Conservation (phyloP, 2,888 invertebrate species). For the Chymomyza procnemis region DNA sequence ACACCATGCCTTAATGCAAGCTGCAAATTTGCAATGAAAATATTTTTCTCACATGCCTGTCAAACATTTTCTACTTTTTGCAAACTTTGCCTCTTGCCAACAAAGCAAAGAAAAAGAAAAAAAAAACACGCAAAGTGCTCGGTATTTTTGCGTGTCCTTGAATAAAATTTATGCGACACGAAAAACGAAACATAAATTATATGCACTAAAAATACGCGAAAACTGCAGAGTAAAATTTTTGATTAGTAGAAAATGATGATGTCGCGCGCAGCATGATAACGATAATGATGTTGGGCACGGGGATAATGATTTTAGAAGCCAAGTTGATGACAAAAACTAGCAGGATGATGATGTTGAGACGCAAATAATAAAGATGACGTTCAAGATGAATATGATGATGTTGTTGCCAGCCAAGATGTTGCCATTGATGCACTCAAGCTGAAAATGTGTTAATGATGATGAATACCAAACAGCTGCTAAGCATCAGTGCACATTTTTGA, state of each 20-base stretch:
- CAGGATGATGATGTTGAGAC: background rate
- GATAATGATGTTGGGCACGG: background rate
- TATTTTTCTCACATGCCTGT: background rate
- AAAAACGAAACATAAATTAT: conserved; percentile 15
- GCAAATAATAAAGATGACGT: background rate
- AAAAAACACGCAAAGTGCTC: conserved; percentile 24
- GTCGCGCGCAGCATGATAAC: background rate
- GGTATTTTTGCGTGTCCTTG: conserved; percentile 42
- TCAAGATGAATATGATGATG: conserved; percentile 15
- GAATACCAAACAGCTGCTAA: conserved; percentile 57
- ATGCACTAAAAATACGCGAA: conserved; percentile 8
- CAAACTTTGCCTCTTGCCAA: conserved; percentile 11
- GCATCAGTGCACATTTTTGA: conserved; percentile 2
- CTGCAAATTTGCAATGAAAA: conserved; percentile 40
- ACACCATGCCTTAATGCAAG: conserved; percentile 1
- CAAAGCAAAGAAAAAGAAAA: conserved; percentile 15
- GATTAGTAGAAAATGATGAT: background rate
- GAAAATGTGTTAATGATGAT: conserved; percentile 69
- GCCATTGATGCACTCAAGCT: conserved; percentile 60
- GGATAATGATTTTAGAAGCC: background rate
- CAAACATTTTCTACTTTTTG: conserved; percentile 1
- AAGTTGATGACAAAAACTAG: too few relatives aligned
- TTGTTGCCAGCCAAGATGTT: conserved; percentile 21
- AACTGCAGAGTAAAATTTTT: conserved; percentile 4
- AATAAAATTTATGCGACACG: conserved; percentile 17